Evolutionary conservation across 2,888 invertebrate genomes (phyloP).

Genomic region (Zygothrica quintamaculata): DNA sequence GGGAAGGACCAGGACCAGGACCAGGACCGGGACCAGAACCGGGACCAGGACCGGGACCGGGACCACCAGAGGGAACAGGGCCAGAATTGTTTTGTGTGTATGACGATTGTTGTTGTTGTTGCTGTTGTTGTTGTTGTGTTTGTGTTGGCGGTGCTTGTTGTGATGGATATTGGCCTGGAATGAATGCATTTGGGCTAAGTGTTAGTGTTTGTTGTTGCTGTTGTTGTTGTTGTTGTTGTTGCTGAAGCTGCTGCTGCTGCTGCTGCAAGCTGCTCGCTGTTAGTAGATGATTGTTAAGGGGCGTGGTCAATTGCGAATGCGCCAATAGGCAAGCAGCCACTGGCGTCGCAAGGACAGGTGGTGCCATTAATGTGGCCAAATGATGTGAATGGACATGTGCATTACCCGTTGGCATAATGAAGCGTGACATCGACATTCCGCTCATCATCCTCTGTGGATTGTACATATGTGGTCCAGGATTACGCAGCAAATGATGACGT

Average conservation of each 20-base stretch:
- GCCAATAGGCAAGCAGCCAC: slow-evolving; percentile 38
- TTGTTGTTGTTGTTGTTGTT: slow-evolving; percentile 36
- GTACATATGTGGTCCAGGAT: slow-evolving; percentile 63
- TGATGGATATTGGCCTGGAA: slow-evolving; percentile 83
- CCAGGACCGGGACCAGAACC: slow-evolving; percentile 27
- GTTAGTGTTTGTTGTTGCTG: slow-evolving; percentile 57
- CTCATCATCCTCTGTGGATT: slow-evolving; percentile 58
- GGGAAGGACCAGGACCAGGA: slow-evolving; percentile 39
- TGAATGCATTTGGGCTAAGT: slow-evolving; percentile 72
- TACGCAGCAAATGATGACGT: slow-evolving; percentile 75
- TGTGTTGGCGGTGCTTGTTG: slow-evolving; percentile 58
- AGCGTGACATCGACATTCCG: slow-evolving; percentile 69
- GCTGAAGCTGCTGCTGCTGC: slow-evolving; percentile 22
- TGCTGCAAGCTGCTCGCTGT: slow-evolving; percentile 19
- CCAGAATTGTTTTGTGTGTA: slow-evolving; percentile 58
- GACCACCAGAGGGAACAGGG: slow-evolving; percentile 26
- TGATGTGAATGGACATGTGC: slow-evolving; percentile 54
- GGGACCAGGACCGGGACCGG: slow-evolving; percentile 44
- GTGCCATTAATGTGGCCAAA: slow-evolving; percentile 51
- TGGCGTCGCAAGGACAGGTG: slow-evolving; percentile 40
- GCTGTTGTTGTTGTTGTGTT: slow-evolving; percentile 66
- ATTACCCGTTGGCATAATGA: slow-evolving; percentile 76
- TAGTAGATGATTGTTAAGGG: slow-evolving; percentile 29
- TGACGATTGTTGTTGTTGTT: slow-evolving; percentile 69
- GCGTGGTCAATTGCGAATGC: slow-evolving; percentile 12